These are phyloP conservation scores for Avahi laniger DNA, from an alignment of 2,797 vertebrate genomes.

Conservation along the genomic window DNA sequence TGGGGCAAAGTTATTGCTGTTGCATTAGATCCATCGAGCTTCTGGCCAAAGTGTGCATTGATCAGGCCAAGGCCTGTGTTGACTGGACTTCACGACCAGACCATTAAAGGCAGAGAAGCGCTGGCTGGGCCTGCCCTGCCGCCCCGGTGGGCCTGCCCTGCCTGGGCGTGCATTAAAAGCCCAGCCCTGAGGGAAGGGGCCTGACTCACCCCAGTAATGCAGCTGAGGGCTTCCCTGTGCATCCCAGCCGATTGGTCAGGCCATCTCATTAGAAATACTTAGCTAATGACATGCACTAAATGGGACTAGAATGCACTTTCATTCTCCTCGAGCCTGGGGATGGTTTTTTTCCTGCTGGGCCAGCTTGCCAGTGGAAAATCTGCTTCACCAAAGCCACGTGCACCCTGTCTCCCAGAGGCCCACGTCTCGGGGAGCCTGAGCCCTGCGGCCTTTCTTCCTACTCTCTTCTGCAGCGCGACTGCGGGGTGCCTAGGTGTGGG, in stretches of 20 bases:
- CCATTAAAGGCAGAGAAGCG: conserved; percentile 58
- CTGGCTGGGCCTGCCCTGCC: not conserved
- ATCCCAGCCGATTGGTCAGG: not conserved
- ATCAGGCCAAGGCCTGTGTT: conserved; percentile 67
- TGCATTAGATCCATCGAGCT: conserved; percentile 71
- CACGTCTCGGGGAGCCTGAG: not conserved
- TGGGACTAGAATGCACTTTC: not conserved
- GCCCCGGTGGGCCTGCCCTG: not conserved
- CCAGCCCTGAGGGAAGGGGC: not conserved
- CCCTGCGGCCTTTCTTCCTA: not conserved
- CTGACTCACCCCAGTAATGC: conserved; percentile 53
- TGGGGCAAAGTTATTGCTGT: conserved; percentile 71
- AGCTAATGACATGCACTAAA: not conserved
- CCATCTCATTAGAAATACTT: conserved; percentile 63
- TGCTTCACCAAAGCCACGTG: not conserved
- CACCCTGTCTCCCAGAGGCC: not conserved
- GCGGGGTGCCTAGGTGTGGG: rapidly evolving
- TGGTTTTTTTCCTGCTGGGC: not conserved
- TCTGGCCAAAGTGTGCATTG: conserved; percentile 78
- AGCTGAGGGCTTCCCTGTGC: conserved; percentile 13
- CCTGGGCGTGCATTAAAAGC: not conserved
- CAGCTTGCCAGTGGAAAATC: not conserved
- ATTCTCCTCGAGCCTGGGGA: not conserved
- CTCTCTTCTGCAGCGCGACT: not conserved
- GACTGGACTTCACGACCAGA: conserved; percentile 16